phyloP scores from a whole-genome alignment of 2,888 invertebrate species.

The Spodoptera littoralis region DNA sequence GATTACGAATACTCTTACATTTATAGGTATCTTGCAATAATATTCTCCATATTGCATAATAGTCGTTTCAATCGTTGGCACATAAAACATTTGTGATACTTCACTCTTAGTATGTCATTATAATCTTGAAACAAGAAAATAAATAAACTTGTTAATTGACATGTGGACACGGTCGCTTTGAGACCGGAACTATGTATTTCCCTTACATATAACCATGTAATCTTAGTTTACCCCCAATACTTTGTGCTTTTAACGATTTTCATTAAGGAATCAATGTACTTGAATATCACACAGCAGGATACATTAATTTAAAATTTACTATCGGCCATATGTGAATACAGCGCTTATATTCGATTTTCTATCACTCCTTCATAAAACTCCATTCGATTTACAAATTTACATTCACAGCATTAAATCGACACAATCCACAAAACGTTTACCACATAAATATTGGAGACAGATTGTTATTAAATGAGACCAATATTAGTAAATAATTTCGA shows the following conservation, averaged over 20 bases:
- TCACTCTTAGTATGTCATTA: constrained; percentile 23
- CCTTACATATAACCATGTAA: constrained; percentile 29
- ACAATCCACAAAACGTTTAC: constrained; percentile 49
- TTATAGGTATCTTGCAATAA: constrained; percentile 41
- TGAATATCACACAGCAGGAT: constrained; percentile 42
- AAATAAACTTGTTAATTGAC: constrained; percentile 49
- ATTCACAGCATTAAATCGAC: constrained; percentile 31
- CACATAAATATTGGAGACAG: constrained; percentile 38
- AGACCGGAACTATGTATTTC: constrained; percentile 29
- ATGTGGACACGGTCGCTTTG: constrained; percentile 41
- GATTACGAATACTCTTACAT: constrained; percentile 55
- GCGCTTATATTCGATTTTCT: constrained; percentile 42
- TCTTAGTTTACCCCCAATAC: constrained; percentile 35
- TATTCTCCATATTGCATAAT: constrained; percentile 34
- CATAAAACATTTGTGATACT: constrained; percentile 41
- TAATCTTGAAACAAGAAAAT: constrained; percentile 45
- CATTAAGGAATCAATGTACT: constrained; percentile 39
- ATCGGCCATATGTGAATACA: constrained; percentile 33
- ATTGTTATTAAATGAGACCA: constrained; percentile 42
- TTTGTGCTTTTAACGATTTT: constrained; percentile 50
- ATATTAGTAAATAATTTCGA: constrained; percentile 46
- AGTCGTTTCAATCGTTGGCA: constrained; percentile 55
- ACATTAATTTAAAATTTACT: constrained; percentile 30
- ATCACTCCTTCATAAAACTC: constrained; percentile 27
- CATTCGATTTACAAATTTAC: constrained; percentile 21